Conservation (phyloP, 2,888 invertebrate genomes). For the Arctia plantaginis region DNA sequence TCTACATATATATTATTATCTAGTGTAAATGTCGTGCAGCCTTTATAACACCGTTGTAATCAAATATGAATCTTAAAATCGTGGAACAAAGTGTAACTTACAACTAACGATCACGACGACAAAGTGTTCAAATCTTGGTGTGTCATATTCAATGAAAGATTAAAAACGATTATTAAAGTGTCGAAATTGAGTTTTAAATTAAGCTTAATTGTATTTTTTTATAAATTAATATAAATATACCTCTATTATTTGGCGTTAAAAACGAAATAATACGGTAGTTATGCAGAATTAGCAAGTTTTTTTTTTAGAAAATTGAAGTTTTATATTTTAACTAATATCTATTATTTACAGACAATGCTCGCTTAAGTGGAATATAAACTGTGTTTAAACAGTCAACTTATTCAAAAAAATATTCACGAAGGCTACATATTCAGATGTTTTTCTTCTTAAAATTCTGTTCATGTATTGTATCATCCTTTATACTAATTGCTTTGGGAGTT, state of each 20-base stretch:
- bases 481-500: no score
- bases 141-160: background rate
- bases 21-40: slow-evolving; percentile 20
- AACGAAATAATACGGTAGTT: background rate
- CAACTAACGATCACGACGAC: background rate
- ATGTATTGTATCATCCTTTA: no score
- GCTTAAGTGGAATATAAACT: background rate
- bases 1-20: slow-evolving; percentile 25
- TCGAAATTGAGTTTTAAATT: slow-evolving; percentile 6
- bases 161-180: background rate
- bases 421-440: no score
- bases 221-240: background rate
- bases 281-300: background rate
- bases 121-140: background rate
- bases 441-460: no score
- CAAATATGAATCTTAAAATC: background rate
- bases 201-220: background rate
- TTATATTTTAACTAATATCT: background rate
- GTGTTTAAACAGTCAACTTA: background rate
- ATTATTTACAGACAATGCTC: background rate
- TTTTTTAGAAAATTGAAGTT: background rate
- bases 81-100: background rate
- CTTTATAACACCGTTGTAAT: background rate
- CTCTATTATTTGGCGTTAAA: background rate
- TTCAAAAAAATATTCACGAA: background rate